These are phyloP conservation scores for Labeo calbasu DNA, from an alignment of 2,797 vertebrate species.

Conservation along the genomic window DNA sequence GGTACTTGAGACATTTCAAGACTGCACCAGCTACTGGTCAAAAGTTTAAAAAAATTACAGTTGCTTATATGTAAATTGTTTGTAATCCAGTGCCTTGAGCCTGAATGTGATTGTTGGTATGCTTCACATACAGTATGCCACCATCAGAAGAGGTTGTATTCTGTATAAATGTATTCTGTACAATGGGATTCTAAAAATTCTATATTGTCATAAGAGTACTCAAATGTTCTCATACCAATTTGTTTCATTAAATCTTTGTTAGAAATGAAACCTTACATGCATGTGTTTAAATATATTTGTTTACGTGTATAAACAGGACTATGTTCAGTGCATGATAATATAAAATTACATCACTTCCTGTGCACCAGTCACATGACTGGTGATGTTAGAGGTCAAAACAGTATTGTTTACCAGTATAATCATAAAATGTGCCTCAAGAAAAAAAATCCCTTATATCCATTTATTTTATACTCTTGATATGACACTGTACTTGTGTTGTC, in stretches of 20 bases:
- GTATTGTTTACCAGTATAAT: conserved; percentile 25
- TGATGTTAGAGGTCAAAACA: not conserved
- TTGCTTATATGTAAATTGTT: not conserved
- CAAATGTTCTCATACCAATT: not conserved
- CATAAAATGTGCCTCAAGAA: conserved; percentile 17
- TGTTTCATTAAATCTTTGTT: not conserved
- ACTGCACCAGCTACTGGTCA: not conserved
- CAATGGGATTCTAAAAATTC: not conserved
- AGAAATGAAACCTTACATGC: not conserved
- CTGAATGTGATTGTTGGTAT: conserved; percentile 3
- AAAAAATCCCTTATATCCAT: not conserved
- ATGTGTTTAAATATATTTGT: not conserved
- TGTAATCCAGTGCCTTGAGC: conserved; percentile 20
- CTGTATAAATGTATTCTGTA: conserved; percentile 9
- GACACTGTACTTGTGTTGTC: conserved; percentile 23
- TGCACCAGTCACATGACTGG: conserved; percentile 11
- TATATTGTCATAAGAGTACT: not conserved
- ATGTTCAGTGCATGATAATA: not conserved
- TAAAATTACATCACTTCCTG: conserved; percentile 1
- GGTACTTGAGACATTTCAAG: not conserved
- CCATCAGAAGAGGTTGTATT: conserved; percentile 8
- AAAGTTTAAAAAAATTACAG: not conserved
- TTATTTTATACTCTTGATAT: conserved; percentile 12
- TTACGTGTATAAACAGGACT: conserved; percentile 4
- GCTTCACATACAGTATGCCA: not conserved